A percentile compares a stretch with the other conserved stretches of the same genome.
phyloP scores from a whole-genome alignment of 1,140 invertebrate species.

The Nasonia vitripennis region DNA sequence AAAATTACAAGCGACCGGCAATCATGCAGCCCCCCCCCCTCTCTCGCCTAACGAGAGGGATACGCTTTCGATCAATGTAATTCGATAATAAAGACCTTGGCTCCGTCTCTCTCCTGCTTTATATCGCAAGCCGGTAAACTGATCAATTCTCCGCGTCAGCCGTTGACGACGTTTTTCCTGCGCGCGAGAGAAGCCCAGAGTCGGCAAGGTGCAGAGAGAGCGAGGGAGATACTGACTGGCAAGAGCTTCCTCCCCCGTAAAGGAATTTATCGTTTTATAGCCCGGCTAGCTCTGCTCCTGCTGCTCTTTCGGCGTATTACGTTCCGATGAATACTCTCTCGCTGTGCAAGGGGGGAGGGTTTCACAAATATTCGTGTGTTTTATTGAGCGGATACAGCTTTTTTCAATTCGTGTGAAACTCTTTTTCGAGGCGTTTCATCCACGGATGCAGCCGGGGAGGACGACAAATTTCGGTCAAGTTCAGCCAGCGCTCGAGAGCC shows the following conservation, averaged over 20 bases:
- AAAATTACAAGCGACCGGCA: conserved; percentile 39
- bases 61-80: conserved; percentile 38
- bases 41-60: background rate
- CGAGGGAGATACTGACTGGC: conserved; percentile 13
- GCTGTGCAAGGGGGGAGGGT: no score
- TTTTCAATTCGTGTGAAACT: background rate
- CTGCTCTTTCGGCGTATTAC: background rate
- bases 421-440: background rate
- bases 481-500: background rate
- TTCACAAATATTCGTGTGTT: background rate
- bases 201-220: background rate
- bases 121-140: conserved; percentile 24
- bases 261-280: conserved; percentile 26
- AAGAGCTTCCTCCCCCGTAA: background rate
- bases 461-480: background rate
- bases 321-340: background rate
- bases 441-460: background rate
- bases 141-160: conserved; percentile 34
- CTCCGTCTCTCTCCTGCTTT: background rate
- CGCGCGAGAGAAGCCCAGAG: background rate
- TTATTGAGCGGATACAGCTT: background rate
- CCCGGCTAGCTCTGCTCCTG: background rate
- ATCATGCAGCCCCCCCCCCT: background rate
- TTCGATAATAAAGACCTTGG: conserved; percentile 35
- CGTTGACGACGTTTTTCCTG: conserved; percentile 35